Percentiles rank a stretch among this genome's conserved stretches.
Conservation (phyloP, 2,888 invertebrate species). For the Dromius quadrimaculatus region DNA sequence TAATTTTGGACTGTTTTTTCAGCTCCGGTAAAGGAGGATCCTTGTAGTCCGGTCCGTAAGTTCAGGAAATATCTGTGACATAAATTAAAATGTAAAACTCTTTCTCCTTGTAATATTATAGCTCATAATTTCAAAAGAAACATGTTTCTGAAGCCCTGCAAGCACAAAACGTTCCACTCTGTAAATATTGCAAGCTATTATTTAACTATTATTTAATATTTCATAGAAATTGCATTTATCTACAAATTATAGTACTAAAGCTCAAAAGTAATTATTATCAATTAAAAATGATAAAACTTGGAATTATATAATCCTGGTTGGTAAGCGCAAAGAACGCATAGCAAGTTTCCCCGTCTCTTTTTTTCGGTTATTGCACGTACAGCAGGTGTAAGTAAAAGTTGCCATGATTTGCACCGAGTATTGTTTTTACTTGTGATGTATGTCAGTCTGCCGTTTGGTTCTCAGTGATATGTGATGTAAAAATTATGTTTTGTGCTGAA, state of each 20-base stretch:
- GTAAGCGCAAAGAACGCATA: not conserved
- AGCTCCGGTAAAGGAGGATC: too few species aligned
- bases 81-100: too few species aligned
- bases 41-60: too few species aligned
- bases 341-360: not conserved
- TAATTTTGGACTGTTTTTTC: too few species aligned
- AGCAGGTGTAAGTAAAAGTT: conserved; percentile 18
- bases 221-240: not conserved
- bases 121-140: too few species aligned
- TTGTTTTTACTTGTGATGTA: conserved; percentile 2
- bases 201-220: conserved; percentile 4
- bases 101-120: too few species aligned
- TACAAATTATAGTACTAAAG: not conserved
- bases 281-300: conserved; percentile 1
- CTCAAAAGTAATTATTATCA: not conserved
- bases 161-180: not conserved
- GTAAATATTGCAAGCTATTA: not conserved
- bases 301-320: not conserved
- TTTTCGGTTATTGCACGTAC: conserved; percentile 1
- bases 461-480: too few species aligned
- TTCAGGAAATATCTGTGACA: too few species aligned
- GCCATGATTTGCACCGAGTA: not conserved
- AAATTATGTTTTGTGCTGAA: not conserved
- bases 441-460: not conserved
- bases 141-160: too few species aligned